Evolutionary conservation across 2,797 vertebrate species (phyloP).

Genomic region (Parauchenoglanis ngamensis): DNA sequence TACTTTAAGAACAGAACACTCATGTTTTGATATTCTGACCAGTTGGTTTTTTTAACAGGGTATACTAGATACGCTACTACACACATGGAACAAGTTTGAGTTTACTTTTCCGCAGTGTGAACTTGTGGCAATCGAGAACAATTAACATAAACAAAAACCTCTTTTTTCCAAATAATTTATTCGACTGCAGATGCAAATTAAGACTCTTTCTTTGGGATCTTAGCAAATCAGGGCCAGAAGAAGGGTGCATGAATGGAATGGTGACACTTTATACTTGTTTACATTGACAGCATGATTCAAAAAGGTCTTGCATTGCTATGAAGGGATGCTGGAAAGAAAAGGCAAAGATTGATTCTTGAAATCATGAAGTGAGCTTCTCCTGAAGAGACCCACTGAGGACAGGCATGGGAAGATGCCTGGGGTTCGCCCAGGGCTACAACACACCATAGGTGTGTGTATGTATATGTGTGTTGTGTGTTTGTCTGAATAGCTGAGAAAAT

Average conservation of each 20-base stretch:
- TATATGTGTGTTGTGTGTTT: not conserved
- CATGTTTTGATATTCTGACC: not conserved
- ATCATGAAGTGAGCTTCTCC: conserved; percentile 16
- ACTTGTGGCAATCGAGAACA: not conserved
- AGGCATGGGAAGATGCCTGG: conserved; percentile 46
- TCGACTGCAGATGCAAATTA: not conserved
- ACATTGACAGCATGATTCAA: not conserved
- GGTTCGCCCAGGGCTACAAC: conserved; percentile 42
- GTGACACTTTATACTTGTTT: not conserved
- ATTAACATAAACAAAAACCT: not conserved
- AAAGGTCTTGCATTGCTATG: not conserved
- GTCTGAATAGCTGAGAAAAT: conserved; percentile 17
- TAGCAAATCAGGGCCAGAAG: not conserved
- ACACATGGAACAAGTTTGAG: not conserved
- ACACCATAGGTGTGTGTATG: not conserved
- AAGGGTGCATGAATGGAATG: not conserved
- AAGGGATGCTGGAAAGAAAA: not conserved
- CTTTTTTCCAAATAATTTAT: not conserved
- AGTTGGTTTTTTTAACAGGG: not conserved
- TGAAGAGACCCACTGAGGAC: conserved; percentile 22
- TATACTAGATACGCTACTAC: not conserved
- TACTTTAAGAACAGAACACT: not conserved
- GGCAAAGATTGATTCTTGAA: not conserved
- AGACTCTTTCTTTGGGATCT: not conserved
- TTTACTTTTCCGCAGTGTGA: not conserved